Base-by-base conservation (phyloP, 1,140 invertebrate genomes). In the Daktulosphaira vitifoliae region DNA sequence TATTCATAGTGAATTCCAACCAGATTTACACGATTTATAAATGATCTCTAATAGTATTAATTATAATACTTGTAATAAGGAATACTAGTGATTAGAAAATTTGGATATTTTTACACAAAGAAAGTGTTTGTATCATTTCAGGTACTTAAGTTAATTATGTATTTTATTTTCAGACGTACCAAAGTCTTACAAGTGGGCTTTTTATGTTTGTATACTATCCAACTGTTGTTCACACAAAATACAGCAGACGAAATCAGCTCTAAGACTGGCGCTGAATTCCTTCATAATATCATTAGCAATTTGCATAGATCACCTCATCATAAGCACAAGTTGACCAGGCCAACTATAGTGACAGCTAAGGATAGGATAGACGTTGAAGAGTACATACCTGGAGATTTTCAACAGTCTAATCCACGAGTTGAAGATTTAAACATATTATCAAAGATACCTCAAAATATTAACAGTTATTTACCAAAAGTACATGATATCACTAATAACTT, bases 341-440 rank as follows among this genome's bases (percentile, higher is more conserved):
- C 16, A 1, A 25, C 38, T 13, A 29, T 29, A 5, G n/a, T 48
- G 9, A 5, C 42, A 16, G 29, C 29, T 33, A 29, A 62, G 13
- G 56, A 46, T 2, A 22, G 56, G 16, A 62, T 62, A 23, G 56
- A 62, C 42, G 56, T 62, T 11, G 42, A 62, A 18, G 56, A 62
- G 22, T 48, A 48, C 42, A 62, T 48, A 46, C 42, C 56, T n/a
- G 16, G 26, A n/a, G 56, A 62, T 13, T 3, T 16, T 0, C 39
- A 16, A n/a, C 13, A 26, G 1, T 18, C 15, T 3, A 9, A 33
- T 22, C 42, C 23, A 2, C 0, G 3, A 5, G 13, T 29, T 23
- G 42, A 62, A 6, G n/a, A 44, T 4, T 15, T 48, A 29, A 26
- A 62, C 7, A 22, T 62, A 22, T 16, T 62, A 11, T 62, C 56